Evolutionary conservation across 2,797 vertebrate genomes (phyloP), one percentile per base, ranked within the genome.

Genomic region (Sarcoramphus papa): DNA sequence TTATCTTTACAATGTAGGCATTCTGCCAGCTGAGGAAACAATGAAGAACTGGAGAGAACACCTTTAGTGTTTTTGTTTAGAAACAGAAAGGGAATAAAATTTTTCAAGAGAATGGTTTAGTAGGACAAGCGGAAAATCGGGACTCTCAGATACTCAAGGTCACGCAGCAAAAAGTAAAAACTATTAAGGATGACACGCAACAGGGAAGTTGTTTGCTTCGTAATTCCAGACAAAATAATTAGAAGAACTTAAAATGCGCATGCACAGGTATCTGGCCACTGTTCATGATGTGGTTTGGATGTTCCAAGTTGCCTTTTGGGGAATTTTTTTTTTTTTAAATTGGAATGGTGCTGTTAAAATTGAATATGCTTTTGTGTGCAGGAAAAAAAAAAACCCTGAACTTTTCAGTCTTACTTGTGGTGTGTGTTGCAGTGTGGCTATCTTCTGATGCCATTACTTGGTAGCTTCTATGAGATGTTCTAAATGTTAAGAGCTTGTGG

Each of bases 21-120:
- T 80, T 80, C 57, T 93, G 62, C 74, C 79, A 83, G 40, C 80
- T 60, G 47, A 56, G 51, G 37, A 24, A 80, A 51, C 35, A 24
- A 73, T 59, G 43, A 63, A 60, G 64, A 74, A n/a, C 28, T 54
- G 25, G 41, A 75, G 47, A 74, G 50, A 69, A 76, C 45, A 79
- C 56, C 51, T 79, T 60, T 28, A 74, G 56, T 60, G 31, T 35
- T 82, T 91, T 27, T 87, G 80, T 82, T 95, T 85, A 82, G 93
- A 68, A 94, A 47, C 77, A 82, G 75, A 92, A 92, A 64, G 31
- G 70, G 86, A 89, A 72, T 79, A 76, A 25, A 12, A 27, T 73
- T 85, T 94, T 94, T 95, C 77, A 48, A 82, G 74, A 82, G 91
- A 69, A 59, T 76, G 70, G 45, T 51, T 94, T 93, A 70, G 51